A percentile compares a stretch with the other conserved stretches of the same genome.
phyloP scores from a whole-genome alignment of 2,797 vertebrate genomes.

The Halcyon leucocephala region DNA sequence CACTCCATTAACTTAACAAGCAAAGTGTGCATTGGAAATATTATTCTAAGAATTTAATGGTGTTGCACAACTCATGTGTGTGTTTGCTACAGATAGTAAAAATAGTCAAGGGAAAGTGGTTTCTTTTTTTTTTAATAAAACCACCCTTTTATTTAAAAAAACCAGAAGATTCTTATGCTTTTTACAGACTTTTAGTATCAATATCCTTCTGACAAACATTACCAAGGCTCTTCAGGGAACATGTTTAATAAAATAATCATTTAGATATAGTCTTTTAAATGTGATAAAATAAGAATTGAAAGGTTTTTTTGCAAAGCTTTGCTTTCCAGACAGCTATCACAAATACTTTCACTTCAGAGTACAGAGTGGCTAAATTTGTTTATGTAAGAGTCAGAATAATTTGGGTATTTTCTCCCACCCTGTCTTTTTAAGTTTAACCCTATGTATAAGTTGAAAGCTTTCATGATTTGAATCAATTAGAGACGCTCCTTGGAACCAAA shows the following conservation, averaged over 20 bases:
- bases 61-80: background rate
- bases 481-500: background rate
- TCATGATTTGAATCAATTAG: background rate
- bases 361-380: background rate
- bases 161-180: background rate
- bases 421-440: background rate
- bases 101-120: background rate
- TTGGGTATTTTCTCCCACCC: background rate
- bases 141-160: background rate
- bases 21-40: conserved; percentile 21
- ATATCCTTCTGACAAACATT: background rate
- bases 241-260: background rate
- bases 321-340: background rate
- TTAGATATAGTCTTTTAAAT: background rate
- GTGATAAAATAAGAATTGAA: background rate
- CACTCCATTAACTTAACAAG: conserved; percentile 12
- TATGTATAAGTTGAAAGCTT: background rate
- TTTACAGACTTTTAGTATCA: background rate
- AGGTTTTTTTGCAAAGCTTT: background rate
- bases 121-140: background rate
- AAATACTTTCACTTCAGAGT: background rate
- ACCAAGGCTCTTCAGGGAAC: background rate
- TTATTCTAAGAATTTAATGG: conserved; percentile 35
- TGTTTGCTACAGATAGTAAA: conserved; percentile 1
- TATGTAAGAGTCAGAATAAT: background rate